Conservation (phyloP, 2,113 vertebrate species). For the Chroicocephalus ridibundus region DNA sequence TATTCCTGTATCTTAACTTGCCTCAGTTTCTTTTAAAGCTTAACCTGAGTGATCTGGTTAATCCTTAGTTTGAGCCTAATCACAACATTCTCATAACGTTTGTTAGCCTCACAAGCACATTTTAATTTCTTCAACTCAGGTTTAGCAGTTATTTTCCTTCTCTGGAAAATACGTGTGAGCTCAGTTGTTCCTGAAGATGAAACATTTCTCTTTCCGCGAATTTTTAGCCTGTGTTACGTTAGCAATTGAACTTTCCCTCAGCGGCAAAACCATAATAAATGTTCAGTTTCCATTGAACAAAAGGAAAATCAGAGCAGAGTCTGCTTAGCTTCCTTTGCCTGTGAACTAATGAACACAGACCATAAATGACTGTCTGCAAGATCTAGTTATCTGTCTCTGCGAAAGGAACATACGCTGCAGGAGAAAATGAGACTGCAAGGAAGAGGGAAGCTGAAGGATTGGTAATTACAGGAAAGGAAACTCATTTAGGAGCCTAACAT, state of each 20-base stretch:
- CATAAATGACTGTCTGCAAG: conserved; percentile 30
- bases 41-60: not conserved
- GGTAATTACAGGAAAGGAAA: conserved; percentile 53
- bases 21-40: not conserved
- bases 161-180: not conserved
- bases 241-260: not conserved
- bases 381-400: conserved; percentile 27
- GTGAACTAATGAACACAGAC: conserved; percentile 20
- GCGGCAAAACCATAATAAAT: conserved; percentile 17
- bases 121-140: not conserved
- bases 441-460: not conserved
- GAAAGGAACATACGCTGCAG: not conserved
- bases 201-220: not conserved
- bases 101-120: not conserved
- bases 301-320: conserved; percentile 26
- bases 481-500: conserved; percentile 11
- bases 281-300: not conserved
- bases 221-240: not conserved
- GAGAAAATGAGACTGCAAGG: conserved; percentile 57
- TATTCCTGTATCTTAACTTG: not conserved
- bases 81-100: not conserved
- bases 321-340: conserved; percentile 43
- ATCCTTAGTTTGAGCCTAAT: not conserved
- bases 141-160: not conserved
- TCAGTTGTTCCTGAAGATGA: not conserved